Base-by-base conservation (phyloP, 2,797 vertebrate genomes). In the Spea hammondii region DNA sequence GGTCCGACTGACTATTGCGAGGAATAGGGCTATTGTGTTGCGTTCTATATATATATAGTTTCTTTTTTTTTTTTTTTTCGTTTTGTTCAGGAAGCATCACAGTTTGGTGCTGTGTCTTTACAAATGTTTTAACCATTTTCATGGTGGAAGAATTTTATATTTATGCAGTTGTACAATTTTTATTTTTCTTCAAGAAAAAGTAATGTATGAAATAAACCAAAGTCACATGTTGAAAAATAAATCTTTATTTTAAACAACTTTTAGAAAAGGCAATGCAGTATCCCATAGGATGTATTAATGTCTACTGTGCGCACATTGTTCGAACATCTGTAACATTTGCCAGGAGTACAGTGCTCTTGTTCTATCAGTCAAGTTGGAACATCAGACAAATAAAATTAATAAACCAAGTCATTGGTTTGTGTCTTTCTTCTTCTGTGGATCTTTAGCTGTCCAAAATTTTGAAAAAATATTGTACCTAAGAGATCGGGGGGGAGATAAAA, bases 151-250 rank as follows among this genome's bases (percentile, higher is more conserved):
- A 98, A 96, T 98, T 99, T 98, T 99, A 97, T 99, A 99, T 99
- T 99, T 99, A 99, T 98, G 97, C 96, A 98, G 97, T 98, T 99
- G 97, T 99, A 98, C 92, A 96, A 96, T 96, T 96, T 70, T 96
- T 96, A 91, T 96, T 95, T 95, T 92, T 95, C 70, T 93, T 91
- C 93, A 95, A 92, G 93, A 92, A 91, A 92, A 75, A 96, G 92
- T 97, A 95, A 96, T 95, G 95, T 98, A 94, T 96, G 93, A 93
- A 95, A 92, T 91, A 92, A 98, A 97, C 97, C 97, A 99, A 99
- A 99, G 96, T 97, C 94, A 94, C 95, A 95, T 95, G 96, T 99
- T 94, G 93, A 93, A 96, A 91, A 93, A 92, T 87, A 92, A 95
- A 92, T 93, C 89, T 92, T 93, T 94, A 95, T 97, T 96, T 93